These are phyloP conservation scores for Phaetusa simplex DNA, from an alignment of 2,113 vertebrate genomes.

Conservation along the genomic window DNA sequence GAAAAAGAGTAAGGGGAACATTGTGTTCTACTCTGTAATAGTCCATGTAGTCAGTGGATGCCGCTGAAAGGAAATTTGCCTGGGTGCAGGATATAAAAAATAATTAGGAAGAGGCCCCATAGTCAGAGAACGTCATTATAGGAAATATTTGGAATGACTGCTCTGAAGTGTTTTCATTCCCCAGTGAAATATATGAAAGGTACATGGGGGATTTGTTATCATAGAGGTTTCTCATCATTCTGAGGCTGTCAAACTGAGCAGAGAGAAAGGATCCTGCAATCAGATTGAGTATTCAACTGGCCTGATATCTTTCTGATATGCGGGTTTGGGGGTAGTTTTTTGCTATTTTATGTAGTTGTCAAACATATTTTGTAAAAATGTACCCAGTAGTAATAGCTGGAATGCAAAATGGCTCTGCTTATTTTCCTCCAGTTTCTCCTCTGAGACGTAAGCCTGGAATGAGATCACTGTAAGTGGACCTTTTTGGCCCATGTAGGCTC, in stretches of 20 bases:
- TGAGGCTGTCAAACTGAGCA: background rate
- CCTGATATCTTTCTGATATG: background rate
- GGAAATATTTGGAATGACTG: background rate
- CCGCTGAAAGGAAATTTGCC: background rate
- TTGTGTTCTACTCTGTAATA: background rate
- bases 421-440: background rate
- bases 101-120: background rate
- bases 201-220: background rate
- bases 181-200: background rate
- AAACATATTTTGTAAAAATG: background rate
- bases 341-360: background rate
- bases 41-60: background rate
- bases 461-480: background rate
- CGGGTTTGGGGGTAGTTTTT: accelerated
- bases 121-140: background rate
- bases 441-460: background rate
- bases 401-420: background rate
- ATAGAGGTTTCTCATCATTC: background rate
- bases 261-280: background rate
- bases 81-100: background rate
- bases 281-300: background rate
- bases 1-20: background rate
- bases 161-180: background rate
- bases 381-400: background rate
- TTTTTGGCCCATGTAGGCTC: background rate